Conservation (phyloP, 1,140 invertebrate genomes). For the Araneus ventricosus region DNA sequence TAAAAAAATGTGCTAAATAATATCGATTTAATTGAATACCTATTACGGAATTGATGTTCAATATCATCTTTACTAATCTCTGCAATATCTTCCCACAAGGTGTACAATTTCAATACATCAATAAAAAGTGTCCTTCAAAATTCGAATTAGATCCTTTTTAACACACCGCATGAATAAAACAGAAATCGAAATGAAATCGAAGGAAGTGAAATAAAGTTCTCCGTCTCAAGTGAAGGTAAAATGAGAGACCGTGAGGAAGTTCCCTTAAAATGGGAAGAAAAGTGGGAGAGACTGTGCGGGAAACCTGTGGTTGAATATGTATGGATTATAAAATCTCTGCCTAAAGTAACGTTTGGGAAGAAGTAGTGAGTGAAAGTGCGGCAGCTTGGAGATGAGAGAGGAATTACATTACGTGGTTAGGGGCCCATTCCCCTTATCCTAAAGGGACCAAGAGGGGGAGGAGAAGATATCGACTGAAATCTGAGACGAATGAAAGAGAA, state of each 20-base stretch:
- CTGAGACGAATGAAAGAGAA: constrained; percentile 54
- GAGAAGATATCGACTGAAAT: constrained; percentile 56
- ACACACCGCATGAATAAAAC: background rate
- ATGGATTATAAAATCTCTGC: constrained; percentile 54
- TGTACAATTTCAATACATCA: no score
- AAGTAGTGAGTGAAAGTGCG: background rate
- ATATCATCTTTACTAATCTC: background rate
- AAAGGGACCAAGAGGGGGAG: constrained; percentile 7
- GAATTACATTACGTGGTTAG: constrained; percentile 56
- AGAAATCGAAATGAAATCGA: background rate
- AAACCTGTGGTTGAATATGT: constrained; percentile 28
- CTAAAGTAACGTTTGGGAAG: constrained; percentile 27
- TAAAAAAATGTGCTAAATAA: no score
- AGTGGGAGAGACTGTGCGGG: background rate
- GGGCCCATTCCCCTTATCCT: constrained; percentile 32
- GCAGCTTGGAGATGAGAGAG: constrained; percentile 44
- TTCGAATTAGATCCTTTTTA: background rate
- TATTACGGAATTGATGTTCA: background rate
- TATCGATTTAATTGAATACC: no score
- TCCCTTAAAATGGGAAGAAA: constrained; percentile 5
- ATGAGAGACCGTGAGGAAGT: background rate
- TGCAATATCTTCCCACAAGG: background rate
- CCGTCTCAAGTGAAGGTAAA: background rate
- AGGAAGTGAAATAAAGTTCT: background rate
- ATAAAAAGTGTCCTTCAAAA: background rate